A percentile compares a stretch with the other conserved stretches of the same genome.
phyloP scores from a whole-genome alignment of 2,888 invertebrate species.

The Platycheirus rosarum region DNA sequence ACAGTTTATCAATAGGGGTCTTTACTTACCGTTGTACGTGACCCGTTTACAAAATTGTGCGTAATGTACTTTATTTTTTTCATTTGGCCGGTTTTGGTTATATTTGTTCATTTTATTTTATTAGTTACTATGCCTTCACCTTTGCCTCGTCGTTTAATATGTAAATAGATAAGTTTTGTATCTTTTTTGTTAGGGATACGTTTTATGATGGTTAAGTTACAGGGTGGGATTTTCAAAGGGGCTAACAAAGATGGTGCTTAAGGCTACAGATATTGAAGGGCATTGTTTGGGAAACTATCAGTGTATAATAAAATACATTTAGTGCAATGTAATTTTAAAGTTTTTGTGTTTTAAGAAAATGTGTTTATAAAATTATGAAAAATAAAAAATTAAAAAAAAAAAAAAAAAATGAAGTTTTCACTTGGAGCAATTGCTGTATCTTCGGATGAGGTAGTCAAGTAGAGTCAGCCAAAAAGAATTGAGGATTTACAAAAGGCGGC shows the following conservation, averaged over 20 bases:
- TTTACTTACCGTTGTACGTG: constrained; percentile 66
- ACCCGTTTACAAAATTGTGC: constrained; percentile 66
- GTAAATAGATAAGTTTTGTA: constrained; percentile 25
- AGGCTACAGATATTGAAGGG: too few species aligned
- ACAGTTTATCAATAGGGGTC: constrained; percentile 73
- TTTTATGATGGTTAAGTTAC: constrained; percentile 6
- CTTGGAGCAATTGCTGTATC: too few species aligned
- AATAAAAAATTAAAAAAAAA: too few species aligned
- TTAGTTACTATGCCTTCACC: constrained; percentile 38
- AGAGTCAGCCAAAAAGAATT: too few species aligned
- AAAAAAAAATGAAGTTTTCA: too few species aligned
- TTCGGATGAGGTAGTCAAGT: too few species aligned
- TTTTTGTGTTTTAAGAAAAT: too few species aligned
- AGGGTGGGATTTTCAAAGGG: background rate
- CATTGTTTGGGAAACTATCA: too few species aligned
- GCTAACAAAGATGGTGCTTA: background rate
- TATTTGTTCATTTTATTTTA: constrained; percentile 25
- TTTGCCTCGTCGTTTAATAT: constrained; percentile 28
- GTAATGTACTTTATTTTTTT: constrained; percentile 48
- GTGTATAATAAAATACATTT: too few species aligned
- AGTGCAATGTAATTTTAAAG: too few species aligned
- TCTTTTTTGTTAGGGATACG: constrained; percentile 32
- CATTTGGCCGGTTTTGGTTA: constrained; percentile 53
- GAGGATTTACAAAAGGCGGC: too few species aligned
- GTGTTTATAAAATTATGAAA: too few species aligned